Evolutionary conservation across 2,113 vertebrate genomes (phyloP), one percentile per base, ranked within the genome.

Genomic region (Cygnus atratus): DNA sequence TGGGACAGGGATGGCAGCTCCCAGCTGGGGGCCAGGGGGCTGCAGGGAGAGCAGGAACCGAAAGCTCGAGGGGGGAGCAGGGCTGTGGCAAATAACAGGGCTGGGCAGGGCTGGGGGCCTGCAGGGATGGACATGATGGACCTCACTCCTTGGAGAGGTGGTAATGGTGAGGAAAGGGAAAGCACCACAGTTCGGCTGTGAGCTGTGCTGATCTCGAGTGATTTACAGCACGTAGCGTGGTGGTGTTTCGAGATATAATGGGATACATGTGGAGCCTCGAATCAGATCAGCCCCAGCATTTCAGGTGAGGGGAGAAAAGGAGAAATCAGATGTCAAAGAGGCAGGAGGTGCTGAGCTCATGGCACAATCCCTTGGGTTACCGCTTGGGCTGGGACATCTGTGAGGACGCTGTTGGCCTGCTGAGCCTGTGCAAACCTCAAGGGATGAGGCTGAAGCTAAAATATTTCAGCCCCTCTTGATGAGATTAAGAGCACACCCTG

Each of bases 351-450:
- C 41, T 88, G 73, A 81, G 65, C 20, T 83, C 29, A 41, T 2
- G 5, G 8, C 33, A 50, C 63, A 66, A 35, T 54, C 25, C 31
- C 44, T 82, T 37, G 57, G 55, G 58, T n/a, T 39, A 28, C 24
- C 4, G 1, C 35, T 62, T 0, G 0, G 33, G 39, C 59, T 24
- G 43, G 28, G 24, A n/a, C 31, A 26, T 59, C n/a, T 3, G 0
- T 3, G 18, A 58, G 41, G 52, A 50, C 50, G 57, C 44, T 74
- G 24, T 18, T 65, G 72, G 67, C 62, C 63, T 79, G 29, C 62
- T 73, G 79, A 76, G 67, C 22, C 15, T n/a, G 13, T 46, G 44
- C 48, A 52, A 77, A 58, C 6, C 39, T 74, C 15, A 28, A 77
- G 25, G 22, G 41, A 78, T 67, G 44, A 77, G 31, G 18, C 73